These are phyloP conservation scores for Leucosticte australis DNA, from an alignment of 2,113 vertebrate genomes.

Conservation along the genomic window DNA sequence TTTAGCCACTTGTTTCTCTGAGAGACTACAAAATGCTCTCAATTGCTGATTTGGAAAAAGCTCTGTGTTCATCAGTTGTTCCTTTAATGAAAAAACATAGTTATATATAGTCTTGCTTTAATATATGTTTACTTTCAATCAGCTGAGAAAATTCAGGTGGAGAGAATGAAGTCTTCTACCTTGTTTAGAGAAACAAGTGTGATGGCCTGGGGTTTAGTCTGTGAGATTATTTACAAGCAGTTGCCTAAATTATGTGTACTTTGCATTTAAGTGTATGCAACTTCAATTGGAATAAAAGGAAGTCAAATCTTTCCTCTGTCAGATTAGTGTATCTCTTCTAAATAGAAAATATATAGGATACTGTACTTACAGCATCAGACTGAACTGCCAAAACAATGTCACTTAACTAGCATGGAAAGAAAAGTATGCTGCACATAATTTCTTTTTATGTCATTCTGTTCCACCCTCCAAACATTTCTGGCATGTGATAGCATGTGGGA, in stretches of 20 bases:
- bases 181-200: neutral
- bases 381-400: slow-evolving; percentile 43
- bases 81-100: neutral
- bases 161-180: neutral
- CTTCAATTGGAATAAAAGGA: neutral
- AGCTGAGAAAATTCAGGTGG: neutral
- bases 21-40: neutral
- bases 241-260: neutral
- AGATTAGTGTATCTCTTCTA: neutral
- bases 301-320: neutral
- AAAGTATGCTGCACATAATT: neutral
- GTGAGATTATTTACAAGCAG: neutral
- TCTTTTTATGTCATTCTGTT: slow-evolving; percentile 20
- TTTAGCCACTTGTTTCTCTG: neutral
- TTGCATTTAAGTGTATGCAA: neutral
- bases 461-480: slow-evolving; percentile 14
- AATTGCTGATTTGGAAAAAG: neutral
- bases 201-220: neutral
- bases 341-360: slow-evolving; percentile 6
- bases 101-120: neutral
- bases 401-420: neutral
- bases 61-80: neutral
- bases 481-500: slow-evolving; percentile 8
- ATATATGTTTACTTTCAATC: neutral
- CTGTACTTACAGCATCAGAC: neutral